These are phyloP conservation scores for Smutsia gigantea DNA, from an alignment of 2,797 vertebrate genomes.

Conservation along the genomic window DNA sequence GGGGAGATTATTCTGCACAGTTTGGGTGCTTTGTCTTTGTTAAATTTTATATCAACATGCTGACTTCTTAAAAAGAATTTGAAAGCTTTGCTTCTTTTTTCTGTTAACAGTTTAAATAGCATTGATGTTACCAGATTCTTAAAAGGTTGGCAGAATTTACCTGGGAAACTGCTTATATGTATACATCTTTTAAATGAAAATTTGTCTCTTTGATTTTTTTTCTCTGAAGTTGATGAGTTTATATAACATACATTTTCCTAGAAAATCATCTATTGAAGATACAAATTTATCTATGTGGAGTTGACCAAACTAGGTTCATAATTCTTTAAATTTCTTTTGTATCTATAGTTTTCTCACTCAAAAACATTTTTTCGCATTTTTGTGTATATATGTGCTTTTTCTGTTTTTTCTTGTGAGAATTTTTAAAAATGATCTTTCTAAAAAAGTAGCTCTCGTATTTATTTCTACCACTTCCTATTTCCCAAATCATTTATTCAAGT, in stretches of 20 bases:
- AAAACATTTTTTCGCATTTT: not conserved
- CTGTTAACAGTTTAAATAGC: not conserved
- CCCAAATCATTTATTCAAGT: not conserved
- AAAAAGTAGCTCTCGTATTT: not conserved
- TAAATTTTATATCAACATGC: not conserved
- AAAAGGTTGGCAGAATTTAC: not conserved
- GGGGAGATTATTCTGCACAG: not conserved
- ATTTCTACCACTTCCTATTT: not conserved
- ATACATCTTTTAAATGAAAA: not conserved
- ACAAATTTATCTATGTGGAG: not conserved
- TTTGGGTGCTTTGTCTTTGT: not conserved
- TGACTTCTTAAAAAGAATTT: not conserved
- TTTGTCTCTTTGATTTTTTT: not conserved
- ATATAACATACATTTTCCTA: not conserved
- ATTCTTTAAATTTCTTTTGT: not conserved
- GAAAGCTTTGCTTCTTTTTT: not conserved
- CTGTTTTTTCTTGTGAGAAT: not conserved
- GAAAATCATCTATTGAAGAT: not conserved
- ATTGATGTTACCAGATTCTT: not conserved
- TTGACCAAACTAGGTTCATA: not conserved
- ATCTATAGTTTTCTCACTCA: not conserved
- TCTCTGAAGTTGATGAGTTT: not conserved
- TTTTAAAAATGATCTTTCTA: not conserved
- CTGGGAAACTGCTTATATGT: not conserved
- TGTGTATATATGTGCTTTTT: not conserved